Conservation (phyloP, 2,113 vertebrate genomes). For the Thermophis baileyi region DNA sequence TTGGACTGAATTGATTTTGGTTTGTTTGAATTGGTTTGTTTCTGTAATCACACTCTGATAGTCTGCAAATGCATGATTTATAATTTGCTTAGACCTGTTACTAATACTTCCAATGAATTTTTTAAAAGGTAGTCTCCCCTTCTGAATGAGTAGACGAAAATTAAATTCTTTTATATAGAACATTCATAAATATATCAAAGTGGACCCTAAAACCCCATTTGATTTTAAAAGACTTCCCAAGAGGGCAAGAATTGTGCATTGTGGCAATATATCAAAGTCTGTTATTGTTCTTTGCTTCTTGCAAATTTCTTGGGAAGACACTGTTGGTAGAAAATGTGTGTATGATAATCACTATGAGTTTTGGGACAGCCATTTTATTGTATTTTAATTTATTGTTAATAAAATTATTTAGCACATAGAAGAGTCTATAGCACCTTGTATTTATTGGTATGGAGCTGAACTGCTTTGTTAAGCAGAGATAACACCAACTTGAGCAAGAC, state of each 20-base stretch:
- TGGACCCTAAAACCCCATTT: neutral
- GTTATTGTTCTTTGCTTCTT: slow-evolving; percentile 1
- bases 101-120: neutral
- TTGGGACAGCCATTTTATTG: neutral
- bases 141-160: slow-evolving; percentile 9
- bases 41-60: slow-evolving; percentile 32
- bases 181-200: slow-evolving; percentile 42
- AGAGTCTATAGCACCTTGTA: neutral
- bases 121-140: slow-evolving; percentile 8
- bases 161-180: slow-evolving; percentile 32
- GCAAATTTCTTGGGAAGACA: neutral
- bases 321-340: neutral
- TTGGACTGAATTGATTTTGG: slow-evolving; percentile 32
- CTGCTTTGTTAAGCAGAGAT: neutral
- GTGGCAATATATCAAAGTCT: slow-evolving; percentile 14
- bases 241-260: slow-evolving; percentile 9
- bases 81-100: neutral
- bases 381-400: neutral
- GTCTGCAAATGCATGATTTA: neutral
- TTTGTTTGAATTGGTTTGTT: slow-evolving; percentile 17
- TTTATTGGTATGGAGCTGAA: neutral
- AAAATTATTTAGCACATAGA: neutral
- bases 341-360: neutral
- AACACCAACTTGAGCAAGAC: neutral
- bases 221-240: slow-evolving; percentile 30